A percentile compares a stretch with the other conserved stretches of the same genome.
Evolutionary conservation across 2,113 vertebrate genomes (phyloP).

Genomic region (Tretioscincus oriximinensis): DNA sequence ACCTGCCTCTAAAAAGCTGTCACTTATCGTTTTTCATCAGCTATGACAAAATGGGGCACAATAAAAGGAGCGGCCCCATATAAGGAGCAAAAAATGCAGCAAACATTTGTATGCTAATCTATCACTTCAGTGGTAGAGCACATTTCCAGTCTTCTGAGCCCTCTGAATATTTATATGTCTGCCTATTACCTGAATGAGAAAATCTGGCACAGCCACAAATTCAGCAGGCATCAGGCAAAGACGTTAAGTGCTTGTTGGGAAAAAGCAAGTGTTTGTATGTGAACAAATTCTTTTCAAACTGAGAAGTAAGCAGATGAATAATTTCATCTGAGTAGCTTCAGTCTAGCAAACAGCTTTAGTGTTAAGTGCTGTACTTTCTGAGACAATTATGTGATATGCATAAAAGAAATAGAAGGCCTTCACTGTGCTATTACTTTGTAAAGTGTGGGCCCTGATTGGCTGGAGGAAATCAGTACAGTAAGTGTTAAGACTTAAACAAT

Average conservation of each 20-base stretch:
- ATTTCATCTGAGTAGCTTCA: neutral
- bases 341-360: neutral
- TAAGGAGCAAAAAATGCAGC: too few species aligned
- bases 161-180: neutral
- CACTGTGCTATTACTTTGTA: constrained; percentile 12
- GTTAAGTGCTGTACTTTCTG: neutral
- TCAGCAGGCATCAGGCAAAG: constrained; percentile 14
- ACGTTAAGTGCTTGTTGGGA: constrained; percentile 29
- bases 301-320: constrained; percentile 12
- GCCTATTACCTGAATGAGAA: neutral
- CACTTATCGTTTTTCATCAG: neutral
- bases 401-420: constrained; percentile 15
- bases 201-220: neutral
- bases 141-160: neutral
- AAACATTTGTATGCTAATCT: neutral
- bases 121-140: neutral
- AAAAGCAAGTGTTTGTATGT: constrained; percentile 28
- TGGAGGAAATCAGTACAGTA: constrained; percentile 12
- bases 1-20: neutral
- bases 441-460: constrained; percentile 32
- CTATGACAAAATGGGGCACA: neutral
- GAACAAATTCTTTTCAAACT: constrained; percentile 8
- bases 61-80: neutral
- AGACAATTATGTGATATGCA: constrained; percentile 12
- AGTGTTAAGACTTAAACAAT: too few species aligned